Percentiles rank a stretch among this genome's conserved stretches.
Evolutionary conservation across 2,113 vertebrate species (phyloP).

Genomic region (Pachyramphus minor): DNA sequence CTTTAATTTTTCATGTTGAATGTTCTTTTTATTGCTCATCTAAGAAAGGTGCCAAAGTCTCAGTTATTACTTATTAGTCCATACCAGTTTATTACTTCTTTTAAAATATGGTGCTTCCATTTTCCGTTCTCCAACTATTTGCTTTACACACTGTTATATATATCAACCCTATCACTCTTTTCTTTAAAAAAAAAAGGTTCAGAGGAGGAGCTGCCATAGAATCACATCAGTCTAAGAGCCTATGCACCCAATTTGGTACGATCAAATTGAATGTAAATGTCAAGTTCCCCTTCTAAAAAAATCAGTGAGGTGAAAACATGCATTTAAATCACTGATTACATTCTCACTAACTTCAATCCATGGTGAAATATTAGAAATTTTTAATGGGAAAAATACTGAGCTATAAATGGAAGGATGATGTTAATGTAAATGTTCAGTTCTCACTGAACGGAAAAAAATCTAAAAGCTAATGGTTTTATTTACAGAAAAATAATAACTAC

Average conservation of each 20-base stretch:
- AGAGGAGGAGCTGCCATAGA: neutral
- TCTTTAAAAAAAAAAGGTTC: neutral
- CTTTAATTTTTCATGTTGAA: slow-evolving; percentile 75
- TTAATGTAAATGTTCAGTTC: neutral
- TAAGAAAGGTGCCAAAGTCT: slow-evolving; percentile 56
- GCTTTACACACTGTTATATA: neutral
- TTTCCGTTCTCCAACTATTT: slow-evolving; percentile 26
- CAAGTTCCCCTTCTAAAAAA: neutral
- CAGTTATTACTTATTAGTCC: slow-evolving; percentile 61
- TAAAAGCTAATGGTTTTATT: neutral
- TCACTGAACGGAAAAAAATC: neutral
- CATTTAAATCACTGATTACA: neutral
- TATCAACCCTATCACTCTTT: neutral
- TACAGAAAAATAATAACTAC: neutral
- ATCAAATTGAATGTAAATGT: neutral
- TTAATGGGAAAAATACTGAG: neutral
- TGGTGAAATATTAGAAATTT: neutral
- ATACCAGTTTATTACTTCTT: slow-evolving; percentile 57
- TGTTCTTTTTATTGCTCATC: slow-evolving; percentile 67
- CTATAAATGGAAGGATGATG: neutral
- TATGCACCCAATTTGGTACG: neutral
- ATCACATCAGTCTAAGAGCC: neutral
- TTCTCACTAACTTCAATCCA: neutral
- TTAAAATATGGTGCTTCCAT: slow-evolving; percentile 33
- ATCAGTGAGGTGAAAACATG: neutral